phyloP scores from a whole-genome alignment of 2,113 vertebrate genomes.

The Myrmecophaga tridactyla region DNA sequence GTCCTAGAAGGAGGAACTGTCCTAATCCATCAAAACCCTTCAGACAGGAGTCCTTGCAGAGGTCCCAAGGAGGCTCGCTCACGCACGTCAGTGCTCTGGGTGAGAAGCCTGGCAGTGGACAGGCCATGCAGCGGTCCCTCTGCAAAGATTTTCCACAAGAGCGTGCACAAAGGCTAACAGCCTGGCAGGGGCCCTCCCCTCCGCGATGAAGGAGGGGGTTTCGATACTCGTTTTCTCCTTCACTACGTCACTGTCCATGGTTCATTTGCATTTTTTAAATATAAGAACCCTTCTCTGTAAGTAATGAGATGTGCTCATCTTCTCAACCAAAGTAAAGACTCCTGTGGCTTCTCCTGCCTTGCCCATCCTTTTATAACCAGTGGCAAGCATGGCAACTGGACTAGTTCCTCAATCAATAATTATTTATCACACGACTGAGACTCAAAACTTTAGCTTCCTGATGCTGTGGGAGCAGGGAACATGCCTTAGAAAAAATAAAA shows the following conservation, averaged over 20 bases:
- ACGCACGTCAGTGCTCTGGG: not conserved
- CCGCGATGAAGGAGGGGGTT: not conserved
- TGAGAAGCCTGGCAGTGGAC: not conserved
- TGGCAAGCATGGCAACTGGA: not conserved
- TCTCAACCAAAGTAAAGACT: not conserved
- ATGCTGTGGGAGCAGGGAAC: not conserved
- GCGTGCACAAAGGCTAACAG: not conserved
- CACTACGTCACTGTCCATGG: not conserved
- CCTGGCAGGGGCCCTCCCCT: not conserved
- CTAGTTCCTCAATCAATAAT: not conserved
- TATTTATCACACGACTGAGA: not conserved
- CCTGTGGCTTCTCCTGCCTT: too few relatives aligned
- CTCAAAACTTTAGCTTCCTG: conserved; percentile 1
- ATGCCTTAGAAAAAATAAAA: conserved; percentile 44
- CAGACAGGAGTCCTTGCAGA: not conserved
- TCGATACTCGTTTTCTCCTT: not conserved
- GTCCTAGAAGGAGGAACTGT: not conserved
- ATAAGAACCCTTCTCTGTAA: not conserved
- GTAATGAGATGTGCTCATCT: not conserved
- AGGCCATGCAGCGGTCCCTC: not conserved
- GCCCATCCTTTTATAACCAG: not conserved
- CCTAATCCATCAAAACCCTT: not conserved
- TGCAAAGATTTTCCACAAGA: not conserved
- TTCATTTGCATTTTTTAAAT: not conserved
- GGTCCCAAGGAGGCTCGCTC: conserved; percentile 18